These are phyloP conservation scores for Ormia ochracea DNA, from an alignment of 2,888 invertebrate genomes.

Conservation along the genomic window DNA sequence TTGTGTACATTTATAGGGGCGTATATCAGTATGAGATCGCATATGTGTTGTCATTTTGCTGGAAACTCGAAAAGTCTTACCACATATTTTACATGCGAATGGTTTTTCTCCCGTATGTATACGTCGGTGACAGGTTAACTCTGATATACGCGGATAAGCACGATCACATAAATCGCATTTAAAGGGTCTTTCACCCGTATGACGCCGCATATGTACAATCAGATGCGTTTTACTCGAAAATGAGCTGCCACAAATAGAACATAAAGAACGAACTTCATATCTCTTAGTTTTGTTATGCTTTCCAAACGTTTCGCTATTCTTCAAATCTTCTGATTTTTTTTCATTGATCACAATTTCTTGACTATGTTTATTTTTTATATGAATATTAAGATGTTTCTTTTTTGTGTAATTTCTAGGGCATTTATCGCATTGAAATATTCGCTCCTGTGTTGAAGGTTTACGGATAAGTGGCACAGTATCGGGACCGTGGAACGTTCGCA, in stretches of 20 bases:
- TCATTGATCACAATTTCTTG: conserved; percentile 71
- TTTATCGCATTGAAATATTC: conserved; percentile 68
- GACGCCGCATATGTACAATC: conserved; percentile 49
- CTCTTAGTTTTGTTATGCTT: conserved; percentile 17
- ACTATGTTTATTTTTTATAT: conserved; percentile 68
- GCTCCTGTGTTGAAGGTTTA: conserved; percentile 70
- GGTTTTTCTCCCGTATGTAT: conserved; percentile 58
- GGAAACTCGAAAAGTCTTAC: conserved; percentile 49
- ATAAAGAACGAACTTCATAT: conserved; percentile 69
- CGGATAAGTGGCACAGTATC: conserved; percentile 43
- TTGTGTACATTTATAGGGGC: conserved; percentile 53
- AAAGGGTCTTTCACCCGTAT: conserved; percentile 48
- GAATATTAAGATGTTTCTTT: conserved; percentile 70
- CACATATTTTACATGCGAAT: conserved; percentile 48
- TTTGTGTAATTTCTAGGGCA: conserved; percentile 72
- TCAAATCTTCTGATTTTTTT: conserved; percentile 47
- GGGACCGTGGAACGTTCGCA: conserved; percentile 64
- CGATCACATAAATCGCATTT: conserved; percentile 55
- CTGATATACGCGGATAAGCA: conserved; percentile 31
- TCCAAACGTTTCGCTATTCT: neutral
- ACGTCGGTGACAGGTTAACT: conserved; percentile 39
- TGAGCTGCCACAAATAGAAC: conserved; percentile 80
- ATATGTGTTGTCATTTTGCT: conserved; percentile 47
- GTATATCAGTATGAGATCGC: conserved; percentile 52
- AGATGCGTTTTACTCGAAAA: conserved; percentile 78